Base-by-base conservation (phyloP, 2,797 vertebrate species). In the Aratinga solstitialis region DNA sequence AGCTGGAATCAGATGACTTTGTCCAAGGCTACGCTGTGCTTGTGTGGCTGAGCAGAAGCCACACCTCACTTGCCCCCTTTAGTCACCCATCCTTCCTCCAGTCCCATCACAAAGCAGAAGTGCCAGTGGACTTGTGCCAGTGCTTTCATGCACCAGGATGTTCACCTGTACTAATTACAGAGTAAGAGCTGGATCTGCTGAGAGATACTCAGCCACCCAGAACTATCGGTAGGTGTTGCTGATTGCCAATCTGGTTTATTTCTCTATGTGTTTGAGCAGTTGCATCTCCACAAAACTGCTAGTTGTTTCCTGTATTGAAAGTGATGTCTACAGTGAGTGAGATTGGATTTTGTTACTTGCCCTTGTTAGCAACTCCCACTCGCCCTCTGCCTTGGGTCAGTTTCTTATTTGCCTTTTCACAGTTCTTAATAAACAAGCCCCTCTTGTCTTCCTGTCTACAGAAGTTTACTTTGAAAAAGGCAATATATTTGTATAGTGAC, bases 1-100 rank as follows among this genome's bases (percentile, higher is more conserved):
- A 65, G n/a, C 50, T 93, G 69, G n/a, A 21, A 14, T 30, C 12
- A 4, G 8, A 27, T 26, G 43, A 4, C 36, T 43, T 32, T 56
- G 23, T 29, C 54, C 54, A 38, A 26, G 61, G 45, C 54, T 65
- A 3, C 29, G 27, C 18, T 81, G 68, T 38, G 26, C 29, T 89
- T 30, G 53, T 72, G 38, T 63, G 50, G 58, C 76, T 17, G 30
- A 77, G 29, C 36, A 81, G 71, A 32, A 72, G 71, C 71, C 1
- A 1, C 30, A 27, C 18, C 38, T 72, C 32, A 2, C 17, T 24
- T 30, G 12, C 61, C 24, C 38, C 4, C 0, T 61, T 38, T 9
- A 10, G 7, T 7, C 62, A n/a, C 53, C 32, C 22, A 4, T n/a
- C 43, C 18, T 30, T 34, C 12, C 61, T 75, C 5, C 38, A 19